Evolutionary conservation across 2,888 invertebrate species (phyloP), one percentile per base, ranked within the genome.

Genomic region (Abrostola triplasia): DNA sequence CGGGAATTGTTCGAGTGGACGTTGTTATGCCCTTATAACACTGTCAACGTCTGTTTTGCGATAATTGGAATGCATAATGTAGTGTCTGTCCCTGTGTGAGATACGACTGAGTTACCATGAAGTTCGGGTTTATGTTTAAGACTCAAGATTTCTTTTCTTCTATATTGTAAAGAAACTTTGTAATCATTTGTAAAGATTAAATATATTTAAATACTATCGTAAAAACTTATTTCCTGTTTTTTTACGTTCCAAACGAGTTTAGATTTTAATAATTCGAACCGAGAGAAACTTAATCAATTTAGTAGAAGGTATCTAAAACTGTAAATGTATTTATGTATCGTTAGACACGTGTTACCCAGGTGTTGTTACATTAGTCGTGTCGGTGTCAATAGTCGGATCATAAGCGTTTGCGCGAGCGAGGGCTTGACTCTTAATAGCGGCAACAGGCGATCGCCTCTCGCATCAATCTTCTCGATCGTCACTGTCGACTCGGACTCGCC

Each of bases 401-500:
- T 73, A 70, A 77, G 70, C 68, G 73, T 72, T 76, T 70, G 73
- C 64, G 74, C 80, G 68, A 74, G 76, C 63, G 61, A 77, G 70
- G 80, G 81, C 80, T 87, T 85, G 84, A 83, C 84, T 84, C 82
- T 72, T 87, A 87, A 87, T 84, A 84, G 83, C 81, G 80, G 86
- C 83, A 88, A 84, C 86, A 85, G 81, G 81, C 82, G 84, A 73
- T 76, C 78, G 62, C 58, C 65, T 71, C 68, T 68, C 77, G 75
- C 93, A 92, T 93, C 90, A 93, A 93, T 93, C 92, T 92, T 89
- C 81, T 79, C 84, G 86, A 85, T 88, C 90, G 89, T 91, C 91
- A 90, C 88, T 89, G 92, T 90, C 91, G 86, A 82, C 82, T 81
- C 82, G 76, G 87, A 69, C 86, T 84, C 90, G 88, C 88, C 89